These are phyloP conservation scores for Lysandra coridon DNA, from an alignment of 2,888 invertebrate species.

Conservation along the genomic window DNA sequence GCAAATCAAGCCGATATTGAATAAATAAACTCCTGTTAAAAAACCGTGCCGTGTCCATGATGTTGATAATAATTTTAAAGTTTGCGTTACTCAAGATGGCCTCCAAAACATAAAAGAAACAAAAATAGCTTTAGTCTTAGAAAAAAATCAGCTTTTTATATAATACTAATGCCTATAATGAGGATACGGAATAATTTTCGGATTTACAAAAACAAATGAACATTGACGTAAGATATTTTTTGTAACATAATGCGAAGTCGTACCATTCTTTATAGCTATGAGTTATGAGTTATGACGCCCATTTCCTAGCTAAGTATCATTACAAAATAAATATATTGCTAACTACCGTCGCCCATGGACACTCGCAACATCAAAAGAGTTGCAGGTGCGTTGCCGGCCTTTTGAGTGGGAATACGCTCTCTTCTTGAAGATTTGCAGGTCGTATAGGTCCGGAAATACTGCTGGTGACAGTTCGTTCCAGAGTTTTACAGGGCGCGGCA, in stretches of 20 bases:
- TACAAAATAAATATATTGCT: too few relatives aligned
- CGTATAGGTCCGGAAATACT: too few relatives aligned
- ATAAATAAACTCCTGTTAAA: too few relatives aligned
- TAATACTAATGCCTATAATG: not conserved
- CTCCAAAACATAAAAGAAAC: not conserved
- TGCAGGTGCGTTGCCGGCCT: too few relatives aligned
- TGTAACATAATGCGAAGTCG: not conserved
- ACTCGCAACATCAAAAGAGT: too few relatives aligned
- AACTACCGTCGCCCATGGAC: too few relatives aligned
- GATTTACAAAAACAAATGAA: not conserved
- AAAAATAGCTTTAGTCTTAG: not conserved
- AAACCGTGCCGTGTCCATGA: too few relatives aligned
- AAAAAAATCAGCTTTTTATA: not conserved
- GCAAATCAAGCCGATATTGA: too few relatives aligned
- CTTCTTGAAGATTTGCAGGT: too few relatives aligned
- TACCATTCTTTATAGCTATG: not conserved
- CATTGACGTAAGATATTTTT: not conserved
- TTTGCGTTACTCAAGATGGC: not conserved
- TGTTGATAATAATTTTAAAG: not conserved
- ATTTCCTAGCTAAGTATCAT: not conserved
- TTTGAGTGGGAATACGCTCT: too few relatives aligned
- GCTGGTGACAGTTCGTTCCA: too few relatives aligned
- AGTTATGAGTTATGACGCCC: not conserved
- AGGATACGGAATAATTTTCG: not conserved
- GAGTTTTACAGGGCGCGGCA: too few relatives aligned